phyloP scores from a whole-genome alignment of 2,888 invertebrate species.

The Theretra japonica region DNA sequence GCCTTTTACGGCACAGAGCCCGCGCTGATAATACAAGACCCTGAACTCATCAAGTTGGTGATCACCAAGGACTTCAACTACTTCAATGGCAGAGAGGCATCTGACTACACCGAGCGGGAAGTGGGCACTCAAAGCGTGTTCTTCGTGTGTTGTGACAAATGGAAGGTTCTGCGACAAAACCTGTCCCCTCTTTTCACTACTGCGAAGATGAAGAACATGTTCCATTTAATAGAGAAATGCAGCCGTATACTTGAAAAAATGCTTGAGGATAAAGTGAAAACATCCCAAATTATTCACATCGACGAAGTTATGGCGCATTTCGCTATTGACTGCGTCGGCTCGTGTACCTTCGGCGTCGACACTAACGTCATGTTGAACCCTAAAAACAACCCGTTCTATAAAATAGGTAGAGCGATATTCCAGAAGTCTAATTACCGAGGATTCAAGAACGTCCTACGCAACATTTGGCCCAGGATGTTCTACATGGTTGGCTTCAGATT shows the following conservation, averaged over 20 bases:
- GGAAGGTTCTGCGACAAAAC: slow-evolving; percentile 65
- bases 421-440: slow-evolving; percentile 45
- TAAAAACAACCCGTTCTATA: slow-evolving; percentile 49
- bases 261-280: slow-evolving; percentile 42
- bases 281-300: slow-evolving; percentile 42
- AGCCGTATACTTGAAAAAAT: slow-evolving; percentile 48
- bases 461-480: slow-evolving; percentile 60
- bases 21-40: slow-evolving; percentile 56
- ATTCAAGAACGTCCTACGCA: slow-evolving; percentile 44
- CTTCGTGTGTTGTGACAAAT: slow-evolving; percentile 57
- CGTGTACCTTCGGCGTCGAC: slow-evolving; percentile 47
- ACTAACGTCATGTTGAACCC: slow-evolving; percentile 37
- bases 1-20: slow-evolving; percentile 64
- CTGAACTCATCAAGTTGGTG: slow-evolving; percentile 56
- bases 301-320: slow-evolving; percentile 49
- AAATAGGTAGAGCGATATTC: slow-evolving; percentile 52
- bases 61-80: slow-evolving; percentile 61
- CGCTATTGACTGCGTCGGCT: slow-evolving; percentile 62
- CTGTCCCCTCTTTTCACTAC: slow-evolving; percentile 62
- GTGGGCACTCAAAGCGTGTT: slow-evolving; percentile 54
- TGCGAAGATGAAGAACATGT: slow-evolving; percentile 68
- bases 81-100: slow-evolving; percentile 58
- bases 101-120: slow-evolving; percentile 52
- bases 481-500: slow-evolving; percentile 51
- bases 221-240: slow-evolving; percentile 56